Percentiles rank a stretch among this genome's conserved stretches.
Conservation (phyloP, 35 echinoderm and acorn worm genomes). For the Lytechinus variegatus region DNA sequence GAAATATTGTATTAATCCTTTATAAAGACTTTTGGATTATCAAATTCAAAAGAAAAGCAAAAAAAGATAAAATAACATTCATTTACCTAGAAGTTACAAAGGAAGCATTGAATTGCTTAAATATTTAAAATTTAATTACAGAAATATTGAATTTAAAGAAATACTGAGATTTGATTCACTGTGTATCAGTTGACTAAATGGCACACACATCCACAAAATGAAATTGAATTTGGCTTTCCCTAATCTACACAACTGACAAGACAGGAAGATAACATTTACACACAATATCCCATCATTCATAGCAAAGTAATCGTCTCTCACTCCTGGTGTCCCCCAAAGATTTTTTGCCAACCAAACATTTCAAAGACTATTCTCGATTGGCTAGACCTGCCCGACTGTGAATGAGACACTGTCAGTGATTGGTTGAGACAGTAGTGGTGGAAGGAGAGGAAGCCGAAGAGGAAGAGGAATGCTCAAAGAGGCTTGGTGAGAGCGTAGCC, state of each 20-base stretch:
- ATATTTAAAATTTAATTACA: neutral
- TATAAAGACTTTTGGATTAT: no score
- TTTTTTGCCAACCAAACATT: neutral
- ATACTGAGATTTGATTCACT: neutral
- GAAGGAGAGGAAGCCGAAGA: conserved; percentile 38
- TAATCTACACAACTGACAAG: neutral
- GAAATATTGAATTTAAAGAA: neutral
- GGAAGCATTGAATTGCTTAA: neutral
- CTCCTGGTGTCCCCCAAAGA: neutral
- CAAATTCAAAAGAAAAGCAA: no score
- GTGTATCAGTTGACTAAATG: neutral
- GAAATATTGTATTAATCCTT: neutral
- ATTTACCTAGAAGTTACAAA: no score
- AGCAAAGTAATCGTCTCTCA: neutral
- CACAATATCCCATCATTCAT: neutral
- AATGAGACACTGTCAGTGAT: conserved; percentile 28
- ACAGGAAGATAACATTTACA: neutral
- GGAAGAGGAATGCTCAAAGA: conserved; percentile 80
- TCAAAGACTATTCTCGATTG: neutral
- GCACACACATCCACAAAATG: neutral
- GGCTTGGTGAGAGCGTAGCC: conserved; percentile 78
- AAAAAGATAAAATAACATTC: no score
- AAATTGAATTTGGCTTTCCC: neutral
- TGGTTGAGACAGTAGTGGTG: conserved; percentile 39
- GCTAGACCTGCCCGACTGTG: neutral